Base-by-base conservation (phyloP, 2,888 invertebrate species). In the Machimus atricapillus region DNA sequence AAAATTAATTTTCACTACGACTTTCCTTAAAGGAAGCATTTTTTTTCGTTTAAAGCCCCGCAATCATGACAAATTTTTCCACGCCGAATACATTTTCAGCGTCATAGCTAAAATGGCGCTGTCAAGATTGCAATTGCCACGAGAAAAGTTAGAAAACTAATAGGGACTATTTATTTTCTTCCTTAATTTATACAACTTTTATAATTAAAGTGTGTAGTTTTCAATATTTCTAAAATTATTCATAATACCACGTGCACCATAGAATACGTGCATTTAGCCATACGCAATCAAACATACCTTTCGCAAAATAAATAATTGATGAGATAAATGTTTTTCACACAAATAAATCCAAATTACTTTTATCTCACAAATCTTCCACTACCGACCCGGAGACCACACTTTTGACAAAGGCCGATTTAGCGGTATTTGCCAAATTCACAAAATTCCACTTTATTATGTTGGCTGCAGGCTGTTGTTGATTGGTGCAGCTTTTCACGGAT, bases 41-140 rank as follows among this genome's bases (percentile, higher is more conserved):
- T 40, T 40, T 76, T 76, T 76, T n/a, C 1, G n/a, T n/a, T 66
- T 12, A 5, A 66, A 66, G 66, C 27, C 1, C 34, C 19, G 37
- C 37, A 76, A 76, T 76, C 76, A 34, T 76, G 34, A 76, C 76
- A 37, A 76, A 66, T 85, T 88, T 85, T 88, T 88, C 85, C 86
- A 77, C 34, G 46, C n/a, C 52, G 85, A 88, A 87, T 79, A 77
- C 74, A 77, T 58, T 76, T 40, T 56, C 52, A 87, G 88, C 88
- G 88, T 88, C 88, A 78, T 77, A 87, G 85, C 56, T 87, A 88
- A 88, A 88, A 88, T 88, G 88, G 88, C 88, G 88, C 78, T 86
- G 27, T 37, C 27, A 52, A 82, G 23, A 23, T 78, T 78, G 12
- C 40, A 40, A 40, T 78, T 78, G 78, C 40, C 78, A 19, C 37